Evolutionary conservation across 2,113 vertebrate genomes (phyloP), one percentile per base, ranked within the genome.

Genomic region (Charina bottae): DNA sequence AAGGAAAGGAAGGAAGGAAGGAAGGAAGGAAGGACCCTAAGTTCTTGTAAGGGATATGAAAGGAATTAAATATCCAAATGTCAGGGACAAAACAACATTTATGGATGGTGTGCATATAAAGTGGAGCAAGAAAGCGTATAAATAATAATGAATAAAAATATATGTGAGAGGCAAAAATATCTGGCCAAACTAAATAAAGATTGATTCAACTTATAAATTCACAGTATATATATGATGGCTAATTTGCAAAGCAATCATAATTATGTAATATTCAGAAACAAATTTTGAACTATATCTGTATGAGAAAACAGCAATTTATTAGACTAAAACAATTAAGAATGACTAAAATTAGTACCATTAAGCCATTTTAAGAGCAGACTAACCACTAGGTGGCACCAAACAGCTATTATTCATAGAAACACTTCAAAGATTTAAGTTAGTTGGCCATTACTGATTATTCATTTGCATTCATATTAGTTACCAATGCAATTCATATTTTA

Each of bases 321-420:
- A 91, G 83, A 28, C 37, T 0, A 1, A 54, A 56, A 11, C 55
- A 28, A 0, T 17, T 72, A n/a, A 89, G 56, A 93, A 92, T 95
- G 91, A 94, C 93, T 55, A 93, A 90, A 90, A 72, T 42, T 15
- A 7, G 11, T 86, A 59, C 88, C 55, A 91, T 6, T 33, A 87
- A 94, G 92, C 84, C 19, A 64, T 54, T 96, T 96, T 93, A 90
- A 62, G 89, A 94, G 90, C 17, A 1, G 0, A 4, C 1, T 0
- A 0, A 90, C 97, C 97, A 97, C 97, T 96, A 95, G 97, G 97
- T 96, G 97, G 97, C 95, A 94, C 94, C 96, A 97, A 96, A 96
- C 92, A 95, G 95, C 96, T 87, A 93, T 83, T 93, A 94, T 95
- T 94, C 53, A 84, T 93, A 56, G n/a, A 85, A 72, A 12, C 58